phyloP scores from a whole-genome alignment of 1,140 invertebrate genomes.

The Drosophila parabipectinata region DNA sequence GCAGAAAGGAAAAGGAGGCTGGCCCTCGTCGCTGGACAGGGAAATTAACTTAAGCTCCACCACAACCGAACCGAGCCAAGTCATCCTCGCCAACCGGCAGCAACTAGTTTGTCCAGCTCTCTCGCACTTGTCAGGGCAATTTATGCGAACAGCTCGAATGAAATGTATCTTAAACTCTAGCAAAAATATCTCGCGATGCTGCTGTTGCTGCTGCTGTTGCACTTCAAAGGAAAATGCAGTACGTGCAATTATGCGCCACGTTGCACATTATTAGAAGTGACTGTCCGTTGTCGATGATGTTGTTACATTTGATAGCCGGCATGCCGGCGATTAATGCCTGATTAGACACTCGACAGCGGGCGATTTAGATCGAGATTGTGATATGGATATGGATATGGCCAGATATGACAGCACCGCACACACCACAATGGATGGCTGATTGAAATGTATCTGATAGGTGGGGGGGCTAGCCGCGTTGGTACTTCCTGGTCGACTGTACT shows the following conservation, averaged over 20 bases:
- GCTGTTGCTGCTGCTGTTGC: conserved; percentile 20
- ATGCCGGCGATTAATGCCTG: conserved; percentile 69
- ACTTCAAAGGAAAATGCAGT: conserved; percentile 71
- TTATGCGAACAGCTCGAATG: conserved; percentile 34
- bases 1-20: conserved; percentile 23
- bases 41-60: conserved; percentile 58
- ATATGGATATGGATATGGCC: conserved; percentile 35
- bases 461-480: conserved; percentile 15
- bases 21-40: conserved; percentile 34
- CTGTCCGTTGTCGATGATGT: conserved; percentile 52
- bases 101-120: conserved; percentile 57
- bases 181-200: conserved; percentile 52
- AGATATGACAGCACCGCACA: conserved; percentile 17
- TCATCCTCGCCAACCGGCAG: background rate
- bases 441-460: conserved; percentile 38
- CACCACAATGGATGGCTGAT: conserved; percentile 10
- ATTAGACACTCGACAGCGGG: conserved; percentile 57
- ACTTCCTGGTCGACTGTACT: conserved; percentile 31
- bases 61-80: background rate
- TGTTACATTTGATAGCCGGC: conserved; percentile 67
- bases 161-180: conserved; percentile 62
- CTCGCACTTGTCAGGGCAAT: conserved; percentile 46
- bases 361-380: conserved; percentile 38
- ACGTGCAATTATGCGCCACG: conserved; percentile 74
- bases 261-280: conserved; percentile 72